These are phyloP conservation scores for Chrysaora quinquecirrha DNA, from an alignment of 30 jellyfish, hydroid and myxozoan species.

Conservation along the genomic window DNA sequence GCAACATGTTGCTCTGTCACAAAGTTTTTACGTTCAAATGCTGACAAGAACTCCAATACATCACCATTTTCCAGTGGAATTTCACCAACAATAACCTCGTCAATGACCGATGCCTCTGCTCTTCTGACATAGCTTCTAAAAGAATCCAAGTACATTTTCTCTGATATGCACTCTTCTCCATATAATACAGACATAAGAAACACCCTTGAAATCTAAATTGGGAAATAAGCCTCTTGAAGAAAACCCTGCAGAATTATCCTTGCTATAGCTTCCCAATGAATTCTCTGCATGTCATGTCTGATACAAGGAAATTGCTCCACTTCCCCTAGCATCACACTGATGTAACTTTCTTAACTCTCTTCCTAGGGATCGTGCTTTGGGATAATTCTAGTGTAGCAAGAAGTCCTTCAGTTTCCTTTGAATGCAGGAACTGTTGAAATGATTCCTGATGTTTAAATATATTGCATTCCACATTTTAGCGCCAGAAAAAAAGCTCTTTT, in stretches of 20 bases:
- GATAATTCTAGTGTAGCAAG: no score
- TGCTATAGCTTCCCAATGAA: conserved; percentile 4
- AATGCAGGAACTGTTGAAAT: no score
- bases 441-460: no score
- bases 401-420: no score
- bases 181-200: not conserved
- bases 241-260: conserved; percentile 3
- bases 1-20: not conserved
- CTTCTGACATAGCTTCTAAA: not conserved
- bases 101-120: not conserved
- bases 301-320: not conserved
- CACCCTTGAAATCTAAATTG: not conserved
- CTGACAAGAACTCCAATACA: not conserved
- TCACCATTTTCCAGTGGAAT: not conserved
- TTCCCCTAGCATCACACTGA: conserved; percentile 13
- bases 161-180: not conserved
- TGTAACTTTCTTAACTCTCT: conserved; percentile 7
- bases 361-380: no score
- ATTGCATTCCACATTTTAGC: no score
- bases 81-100: not conserved
- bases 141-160: not conserved
- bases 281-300: conserved; percentile 13
- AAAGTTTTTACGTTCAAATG: not conserved
- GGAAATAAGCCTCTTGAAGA: not conserved
- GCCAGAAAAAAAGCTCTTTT: no score